Base-by-base conservation (phyloP, 2,888 invertebrate species). In the Geotrupes spiniger region DNA sequence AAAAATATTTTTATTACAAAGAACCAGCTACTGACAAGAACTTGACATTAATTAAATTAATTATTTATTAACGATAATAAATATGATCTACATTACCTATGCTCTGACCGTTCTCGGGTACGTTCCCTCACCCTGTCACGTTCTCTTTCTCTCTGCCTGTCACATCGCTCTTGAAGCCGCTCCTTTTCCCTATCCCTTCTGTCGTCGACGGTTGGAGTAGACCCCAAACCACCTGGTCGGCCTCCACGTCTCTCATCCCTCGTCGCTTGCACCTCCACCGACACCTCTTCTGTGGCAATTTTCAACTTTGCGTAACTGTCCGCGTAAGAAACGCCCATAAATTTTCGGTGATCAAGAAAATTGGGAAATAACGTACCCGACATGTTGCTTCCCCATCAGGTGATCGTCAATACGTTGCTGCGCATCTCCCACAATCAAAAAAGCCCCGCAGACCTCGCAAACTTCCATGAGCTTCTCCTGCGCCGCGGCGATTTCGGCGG, bases 381-480 rank as follows among this genome's bases (percentile, higher is more conserved):
- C 87, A 77, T 99, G 99, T 73, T 98, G 98, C 76, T 99, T 99
- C 21, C 98, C 99, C 81, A 92, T 93, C 46, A 98, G 76, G 77
- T 99, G 98, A 71, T 99, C 98, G 64, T 98, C 97, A 48, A 98
- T 92, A 51, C 99, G 82, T 67, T 96, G 95, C 66, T 96, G 97
- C 2, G 97, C 98, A 75, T 99, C 98, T 5, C 96, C 97, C 5
- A 98, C 94, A 62, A 99, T 98, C n/a, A 99, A 80, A 74, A 99
- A 96, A 4, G 98, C 97, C 1, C 98, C 98, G 71, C 98, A 99
- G 1, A 96, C 92, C 59, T 94, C 92, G 73, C 98, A 99, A 11
- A 99, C 98, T 74, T 97, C 96, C 97, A 98, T 97, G 71, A 94
- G 94, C 72, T 98, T 97, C 71, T 94, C 93, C 68, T 93, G 92